Percentiles rank a stretch among this genome's conserved stretches.
Conservation (phyloP, 2,797 vertebrate species). For the Eospalax fontanierii region DNA sequence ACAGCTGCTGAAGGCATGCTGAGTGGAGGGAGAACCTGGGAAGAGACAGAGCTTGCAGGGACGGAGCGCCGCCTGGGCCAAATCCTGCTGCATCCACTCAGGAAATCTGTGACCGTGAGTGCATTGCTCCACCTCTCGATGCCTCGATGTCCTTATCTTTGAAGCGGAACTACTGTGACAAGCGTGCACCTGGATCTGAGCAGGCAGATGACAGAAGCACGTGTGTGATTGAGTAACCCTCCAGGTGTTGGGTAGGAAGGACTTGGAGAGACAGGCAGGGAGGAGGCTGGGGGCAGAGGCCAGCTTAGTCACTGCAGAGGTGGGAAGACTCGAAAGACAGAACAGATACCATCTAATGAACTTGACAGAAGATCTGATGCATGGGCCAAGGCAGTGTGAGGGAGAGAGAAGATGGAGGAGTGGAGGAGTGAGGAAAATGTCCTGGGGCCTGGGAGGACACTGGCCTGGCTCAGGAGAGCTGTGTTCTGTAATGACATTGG, state of each 20-base stretch:
- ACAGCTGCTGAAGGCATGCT: neutral
- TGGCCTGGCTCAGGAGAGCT: rapidly evolving
- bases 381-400: neutral
- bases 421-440: neutral
- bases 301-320: neutral
- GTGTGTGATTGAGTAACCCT: neutral
- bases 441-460: neutral
- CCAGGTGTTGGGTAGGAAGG: neutral
- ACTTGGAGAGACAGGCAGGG: neutral
- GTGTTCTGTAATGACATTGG: neutral
- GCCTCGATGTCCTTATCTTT: neutral
- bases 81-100: neutral
- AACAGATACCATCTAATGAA: constrained; percentile 12
- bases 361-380: neutral
- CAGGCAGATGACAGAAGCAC: neutral
- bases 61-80: neutral
- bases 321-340: neutral
- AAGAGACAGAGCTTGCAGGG: rapidly evolving
- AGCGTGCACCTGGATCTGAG: neutral
- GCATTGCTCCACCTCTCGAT: neutral
- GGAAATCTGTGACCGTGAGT: neutral
- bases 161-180: neutral
- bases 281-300: neutral
- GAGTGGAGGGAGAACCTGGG: neutral
- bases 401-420: neutral